Evolutionary conservation across 2,888 invertebrate species (phyloP), one percentile per base, ranked within the genome.

Genomic region (Latrodectus elegans): DNA sequence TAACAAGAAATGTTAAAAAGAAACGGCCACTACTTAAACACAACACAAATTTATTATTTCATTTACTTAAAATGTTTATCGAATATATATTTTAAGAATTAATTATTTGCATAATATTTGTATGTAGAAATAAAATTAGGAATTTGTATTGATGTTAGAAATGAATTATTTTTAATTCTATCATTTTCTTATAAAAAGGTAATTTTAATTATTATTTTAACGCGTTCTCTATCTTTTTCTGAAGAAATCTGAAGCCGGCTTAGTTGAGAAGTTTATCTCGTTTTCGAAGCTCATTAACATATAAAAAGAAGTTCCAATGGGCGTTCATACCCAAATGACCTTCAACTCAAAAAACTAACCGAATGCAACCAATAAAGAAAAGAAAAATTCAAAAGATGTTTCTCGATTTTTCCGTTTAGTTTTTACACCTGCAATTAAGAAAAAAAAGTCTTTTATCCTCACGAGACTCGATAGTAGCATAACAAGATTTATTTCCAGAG

Each of bases 381-480:
- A 81, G 67, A 65, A 51, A 67, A 71, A 8, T 17, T 53, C 26
- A 17, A 60, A 81, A 79, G 75, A 77, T 84, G 85, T 85, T 84
- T 17, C 77, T 60, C 65, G 65, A 51, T 65, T 65, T 78, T 22
- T 74, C 51, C 68, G 51, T 84, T 85, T 68, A 49, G 68, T 72
- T 86, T 80, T 87, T 87, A 87, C 81, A 87, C 77, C 86, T 87
- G 67, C 77, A 77, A 76, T 81, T 65, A 70, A 11, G n/a, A 60
- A 60, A 10, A 10, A 38, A 22, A 38, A 38, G 38, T 4, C 38
- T 38, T 38, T 38, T 38, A 38, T 38, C 38, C 38, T 38, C 38
- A 4, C 38, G 38, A 38, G 38, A 38, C 38, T 38, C 6, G 6
- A 38, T 38, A 6, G 4, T 38, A 38, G 6, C 38, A 38, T 6